A percentile compares a stretch with the other conserved stretches of the same genome.
Evolutionary conservation across 2,888 invertebrate genomes (phyloP).

Genomic region (Hyppa rectilinea): DNA sequence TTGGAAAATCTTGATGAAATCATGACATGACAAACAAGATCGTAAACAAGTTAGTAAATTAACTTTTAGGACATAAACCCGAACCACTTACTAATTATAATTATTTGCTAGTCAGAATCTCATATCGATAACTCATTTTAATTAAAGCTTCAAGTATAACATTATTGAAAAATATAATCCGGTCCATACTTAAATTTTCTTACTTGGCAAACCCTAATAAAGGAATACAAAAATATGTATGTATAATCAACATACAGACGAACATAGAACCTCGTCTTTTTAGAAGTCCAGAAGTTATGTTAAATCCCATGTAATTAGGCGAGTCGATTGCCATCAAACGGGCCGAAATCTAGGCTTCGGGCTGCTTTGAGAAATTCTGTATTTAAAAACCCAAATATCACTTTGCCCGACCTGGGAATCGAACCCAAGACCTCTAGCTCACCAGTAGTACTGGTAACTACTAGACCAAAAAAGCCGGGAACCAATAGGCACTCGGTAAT

Average conservation of each 20-base stretch:
- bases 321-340: too few species aligned
- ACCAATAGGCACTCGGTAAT: background rate
- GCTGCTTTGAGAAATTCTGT: too few species aligned
- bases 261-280: background rate
- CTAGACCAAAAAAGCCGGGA: background rate
- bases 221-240: background rate
- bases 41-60: slow-evolving; percentile 61
- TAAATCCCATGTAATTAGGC: too few species aligned
- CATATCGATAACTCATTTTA: background rate
- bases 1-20: slow-evolving; percentile 27
- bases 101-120: slow-evolving; percentile 21
- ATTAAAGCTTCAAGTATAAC: slow-evolving; percentile 12
- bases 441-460: too few species aligned
- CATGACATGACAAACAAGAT: slow-evolving; percentile 47
- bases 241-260: background rate
- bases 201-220: background rate
- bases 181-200: background rate
- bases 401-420: too few species aligned
- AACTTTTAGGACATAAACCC: slow-evolving; percentile 41
- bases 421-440: too few species aligned
- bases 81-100: slow-evolving; percentile 28
- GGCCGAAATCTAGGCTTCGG: too few species aligned
- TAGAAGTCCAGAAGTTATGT: too few species aligned
- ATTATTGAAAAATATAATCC: background rate
- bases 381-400: too few species aligned